Evolutionary conservation across 2,888 invertebrate species (phyloP).

Genomic region (Parthenolecanium corni): DNA sequence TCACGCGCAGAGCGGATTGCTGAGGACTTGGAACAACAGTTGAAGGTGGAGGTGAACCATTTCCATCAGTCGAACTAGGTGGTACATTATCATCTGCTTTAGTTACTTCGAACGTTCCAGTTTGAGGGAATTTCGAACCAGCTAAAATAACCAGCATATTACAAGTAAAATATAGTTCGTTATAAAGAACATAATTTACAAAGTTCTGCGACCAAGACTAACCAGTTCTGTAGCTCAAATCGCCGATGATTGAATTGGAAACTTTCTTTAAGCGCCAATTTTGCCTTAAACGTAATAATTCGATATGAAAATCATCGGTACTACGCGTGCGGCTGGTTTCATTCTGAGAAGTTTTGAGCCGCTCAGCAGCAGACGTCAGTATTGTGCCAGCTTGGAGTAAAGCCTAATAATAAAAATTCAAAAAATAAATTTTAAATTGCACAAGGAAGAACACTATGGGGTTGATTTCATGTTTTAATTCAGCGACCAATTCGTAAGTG

Average conservation of each 20-base stretch:
- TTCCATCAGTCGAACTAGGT: slow-evolving; percentile 36
- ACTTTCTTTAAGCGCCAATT: slow-evolving; percentile 96
- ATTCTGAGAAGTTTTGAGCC: slow-evolving; percentile 66
- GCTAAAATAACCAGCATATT: slow-evolving; percentile 41
- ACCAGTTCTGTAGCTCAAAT: slow-evolving; percentile 83
- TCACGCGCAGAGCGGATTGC: slow-evolving; percentile 74
- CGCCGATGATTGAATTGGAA: slow-evolving; percentile 87
- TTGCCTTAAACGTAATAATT: slow-evolving; percentile 73
- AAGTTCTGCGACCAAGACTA: slow-evolving; percentile 8
- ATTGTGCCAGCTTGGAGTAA: slow-evolving; percentile 76
- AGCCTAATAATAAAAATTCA: slow-evolving; percentile 44
- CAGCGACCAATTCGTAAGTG: background rate
- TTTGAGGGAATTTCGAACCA: slow-evolving; percentile 85
- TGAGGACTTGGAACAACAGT: background rate
- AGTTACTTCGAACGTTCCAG: slow-evolving; percentile 88
- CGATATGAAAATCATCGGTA: slow-evolving; percentile 84
- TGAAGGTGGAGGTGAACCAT: slow-evolving; percentile 47
- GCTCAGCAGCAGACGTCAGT: slow-evolving; percentile 71
- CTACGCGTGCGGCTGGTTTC: slow-evolving; percentile 67
- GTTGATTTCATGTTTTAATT: too few species aligned
- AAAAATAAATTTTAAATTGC: too few species aligned
- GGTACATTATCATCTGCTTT: slow-evolving; percentile 67
- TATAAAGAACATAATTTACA: background rate
- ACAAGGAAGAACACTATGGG: too few species aligned
- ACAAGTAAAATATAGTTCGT: background rate